Conservation (phyloP, 2,888 invertebrate species). For the Acleris cristana region DNA sequence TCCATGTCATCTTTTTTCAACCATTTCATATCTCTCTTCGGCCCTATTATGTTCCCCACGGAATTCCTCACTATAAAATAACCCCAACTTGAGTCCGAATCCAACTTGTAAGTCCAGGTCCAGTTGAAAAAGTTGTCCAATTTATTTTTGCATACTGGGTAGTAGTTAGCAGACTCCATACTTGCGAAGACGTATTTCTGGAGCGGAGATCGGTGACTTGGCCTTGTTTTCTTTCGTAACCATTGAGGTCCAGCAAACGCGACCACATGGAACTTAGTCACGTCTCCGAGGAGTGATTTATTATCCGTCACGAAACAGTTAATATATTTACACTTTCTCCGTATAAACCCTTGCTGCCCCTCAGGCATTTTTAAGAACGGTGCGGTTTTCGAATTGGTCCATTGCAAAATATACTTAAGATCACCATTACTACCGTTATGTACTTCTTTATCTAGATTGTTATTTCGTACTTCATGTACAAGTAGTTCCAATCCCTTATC, state of each 20-base stretch:
- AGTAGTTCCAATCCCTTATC: too few species aligned
- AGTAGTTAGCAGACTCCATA: slow-evolving; percentile 64
- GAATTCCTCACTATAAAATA: slow-evolving; percentile 62
- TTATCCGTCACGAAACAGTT: slow-evolving; percentile 65
- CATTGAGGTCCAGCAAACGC: slow-evolving; percentile 62
- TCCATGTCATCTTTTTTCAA: slow-evolving; percentile 53
- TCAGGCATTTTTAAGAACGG: slow-evolving; percentile 55
- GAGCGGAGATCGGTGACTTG: slow-evolving; percentile 48
- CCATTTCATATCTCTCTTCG: slow-evolving; percentile 62
- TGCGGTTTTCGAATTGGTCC: slow-evolving; percentile 49
- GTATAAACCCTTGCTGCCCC: slow-evolving; percentile 52
- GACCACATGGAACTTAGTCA: slow-evolving; percentile 61
- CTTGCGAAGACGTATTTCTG: slow-evolving; percentile 67
- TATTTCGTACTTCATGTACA: too few species aligned
- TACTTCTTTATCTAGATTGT: too few species aligned
- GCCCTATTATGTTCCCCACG: slow-evolving; percentile 56
- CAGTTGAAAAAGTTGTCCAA: slow-evolving; percentile 67
- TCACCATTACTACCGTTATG: too few species aligned
- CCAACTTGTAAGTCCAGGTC: slow-evolving; percentile 70
- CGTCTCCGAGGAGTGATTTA: slow-evolving; percentile 47
- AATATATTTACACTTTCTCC: slow-evolving; percentile 54
- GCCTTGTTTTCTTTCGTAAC: slow-evolving; percentile 29
- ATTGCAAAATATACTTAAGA: slow-evolving; percentile 55
- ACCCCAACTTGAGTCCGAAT: slow-evolving; percentile 65
- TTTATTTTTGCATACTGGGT: slow-evolving; percentile 54